Base-by-base conservation (phyloP, 2,888 invertebrate genomes). In the Augiades crinisus region DNA sequence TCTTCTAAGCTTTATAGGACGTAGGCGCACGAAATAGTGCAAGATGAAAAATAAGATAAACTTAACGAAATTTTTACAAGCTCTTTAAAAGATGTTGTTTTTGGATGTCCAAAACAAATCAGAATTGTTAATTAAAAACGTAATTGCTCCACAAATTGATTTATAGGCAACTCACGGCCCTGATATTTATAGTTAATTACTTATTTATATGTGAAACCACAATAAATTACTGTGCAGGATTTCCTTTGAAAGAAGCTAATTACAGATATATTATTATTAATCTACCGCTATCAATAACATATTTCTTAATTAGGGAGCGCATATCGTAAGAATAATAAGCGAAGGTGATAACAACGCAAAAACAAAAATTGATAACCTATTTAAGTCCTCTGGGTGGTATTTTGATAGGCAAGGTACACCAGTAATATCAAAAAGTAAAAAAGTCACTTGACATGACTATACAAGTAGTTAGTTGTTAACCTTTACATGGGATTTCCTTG, bases 121-220 rank as follows among this genome's bases (percentile, higher is more conserved):
- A 3, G 5, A 12, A 30, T 5, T 30, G 12, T 12, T 30, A 30
- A 30, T 12, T 30, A 30, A 30, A 30, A 30, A 12, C 12, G 12
- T 30, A 30, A 30, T 30, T 12, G 30, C 12, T 30, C 5, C 12
- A 5, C 6, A 12, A 12, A 40, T 27, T n/a, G 3, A 16, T 36
- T 17, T 17, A 10, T 3, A 33, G 13, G 4, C 38, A 13, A 13
- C 7, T 22, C 22, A 16, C 36, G 38, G 14, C 37, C 47, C 34
- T 47, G 38, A 47, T 30, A 47, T 47, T 47, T 47, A 38, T 10
- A 14, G 21, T 38, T 22, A 31, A 47, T 21, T 13, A 19, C 27
- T 27, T 31, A 31, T 21, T 37, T 38, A 31, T 47, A 14, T 47
- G 27, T 37, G 17, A 30, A 30, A 47, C 17, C 22, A 27, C 40